These are phyloP conservation scores for Choreutis nemorana DNA, from an alignment of 2,888 invertebrate species.

Conservation along the genomic window DNA sequence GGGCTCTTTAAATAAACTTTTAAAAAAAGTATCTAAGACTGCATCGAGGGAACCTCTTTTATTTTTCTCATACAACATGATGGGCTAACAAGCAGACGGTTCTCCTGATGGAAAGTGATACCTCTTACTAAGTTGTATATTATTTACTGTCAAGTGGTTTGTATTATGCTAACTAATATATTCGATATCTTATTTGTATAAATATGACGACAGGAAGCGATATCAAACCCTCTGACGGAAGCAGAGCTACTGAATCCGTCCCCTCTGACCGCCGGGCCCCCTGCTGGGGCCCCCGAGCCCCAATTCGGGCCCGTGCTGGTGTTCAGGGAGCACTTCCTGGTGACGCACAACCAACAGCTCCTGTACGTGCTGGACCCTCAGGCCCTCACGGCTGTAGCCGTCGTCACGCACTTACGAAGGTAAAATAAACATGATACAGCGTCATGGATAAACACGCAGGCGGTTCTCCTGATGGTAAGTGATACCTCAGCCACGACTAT, in stretches of 20 bases:
- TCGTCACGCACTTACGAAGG: slow-evolving; percentile 70
- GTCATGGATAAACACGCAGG: too few relatives aligned
- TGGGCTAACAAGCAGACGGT: too few relatives aligned
- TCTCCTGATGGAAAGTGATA: too few relatives aligned
- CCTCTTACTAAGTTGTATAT: too few relatives aligned
- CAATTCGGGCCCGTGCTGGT: slow-evolving; percentile 59
- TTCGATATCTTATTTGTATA: neutral
- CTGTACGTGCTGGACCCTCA: slow-evolving; percentile 81
- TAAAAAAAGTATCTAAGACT: too few relatives aligned
- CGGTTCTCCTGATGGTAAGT: too few relatives aligned
- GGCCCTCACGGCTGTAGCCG: slow-evolving; percentile 70
- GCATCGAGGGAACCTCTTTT: too few relatives aligned
- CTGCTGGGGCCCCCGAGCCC: slow-evolving; percentile 37
- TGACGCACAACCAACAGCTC: slow-evolving; percentile 75
- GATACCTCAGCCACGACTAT: too few relatives aligned
- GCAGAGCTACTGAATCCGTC: slow-evolving; percentile 78
- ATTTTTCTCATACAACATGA: too few relatives aligned
- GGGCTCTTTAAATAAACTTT: too few relatives aligned
- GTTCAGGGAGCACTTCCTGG: slow-evolving; percentile 75
- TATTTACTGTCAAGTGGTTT: too few relatives aligned
- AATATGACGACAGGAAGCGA: slow-evolving; percentile 34
- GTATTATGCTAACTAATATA: neutral
- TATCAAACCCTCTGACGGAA: slow-evolving; percentile 65
- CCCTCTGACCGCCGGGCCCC: slow-evolving; percentile 19
- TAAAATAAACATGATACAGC: too few relatives aligned